These are phyloP conservation scores for Platanista minor DNA, from an alignment of 2,113 vertebrate genomes.

Conservation along the genomic window DNA sequence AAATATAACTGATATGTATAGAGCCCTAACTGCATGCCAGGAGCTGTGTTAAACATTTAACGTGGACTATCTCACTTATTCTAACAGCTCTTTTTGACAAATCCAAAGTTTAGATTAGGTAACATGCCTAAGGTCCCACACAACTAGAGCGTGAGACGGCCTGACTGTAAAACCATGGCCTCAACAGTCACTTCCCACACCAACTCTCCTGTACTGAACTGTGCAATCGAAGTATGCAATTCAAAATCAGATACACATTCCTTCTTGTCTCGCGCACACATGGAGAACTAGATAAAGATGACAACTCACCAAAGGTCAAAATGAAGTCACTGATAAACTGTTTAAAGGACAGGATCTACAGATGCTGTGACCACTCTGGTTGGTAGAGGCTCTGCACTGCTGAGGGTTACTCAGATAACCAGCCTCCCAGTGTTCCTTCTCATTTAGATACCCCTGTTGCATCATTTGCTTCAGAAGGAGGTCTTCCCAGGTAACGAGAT, in stretches of 20 bases:
- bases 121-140: background rate
- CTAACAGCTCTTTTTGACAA: background rate
- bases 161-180: background rate
- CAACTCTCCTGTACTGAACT: background rate
- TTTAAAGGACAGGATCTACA: background rate
- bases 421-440: background rate
- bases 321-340: background rate
- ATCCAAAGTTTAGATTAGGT: background rate
- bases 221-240: background rate
- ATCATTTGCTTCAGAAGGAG: background rate
- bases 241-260: background rate
- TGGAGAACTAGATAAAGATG: background rate
- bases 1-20: background rate
- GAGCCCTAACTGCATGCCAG: background rate
- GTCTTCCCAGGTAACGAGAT: constrained; percentile 34
- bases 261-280: background rate
- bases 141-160: background rate
- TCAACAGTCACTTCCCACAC: background rate
- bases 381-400: background rate
- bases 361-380: background rate
- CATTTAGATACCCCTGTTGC: background rate
- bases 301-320: background rate
- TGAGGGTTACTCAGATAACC: background rate
- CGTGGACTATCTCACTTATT: background rate
- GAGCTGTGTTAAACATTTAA: background rate